These are phyloP conservation scores for Papilio helenus DNA, from an alignment of 1,140 invertebrate genomes.

Conservation along the genomic window DNA sequence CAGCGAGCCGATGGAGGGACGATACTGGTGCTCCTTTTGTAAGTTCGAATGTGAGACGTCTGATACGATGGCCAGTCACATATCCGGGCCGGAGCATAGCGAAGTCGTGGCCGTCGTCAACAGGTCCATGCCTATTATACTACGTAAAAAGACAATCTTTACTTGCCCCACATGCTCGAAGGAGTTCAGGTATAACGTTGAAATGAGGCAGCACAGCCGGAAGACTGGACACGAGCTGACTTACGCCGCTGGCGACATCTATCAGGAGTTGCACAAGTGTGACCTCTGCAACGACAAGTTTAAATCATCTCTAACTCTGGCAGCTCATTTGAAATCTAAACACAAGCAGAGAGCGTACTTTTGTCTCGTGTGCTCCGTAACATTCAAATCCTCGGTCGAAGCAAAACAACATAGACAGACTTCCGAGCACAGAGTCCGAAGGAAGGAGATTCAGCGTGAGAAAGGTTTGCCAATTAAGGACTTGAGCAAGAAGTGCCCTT, in stretches of 20 bases:
- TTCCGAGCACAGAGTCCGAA: constrained; percentile 84
- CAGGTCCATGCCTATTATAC: constrained; percentile 90
- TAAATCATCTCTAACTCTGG: constrained; percentile 85
- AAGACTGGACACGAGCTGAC: constrained; percentile 81
- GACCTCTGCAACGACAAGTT: constrained; percentile 83
- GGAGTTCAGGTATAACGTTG: constrained; percentile 87
- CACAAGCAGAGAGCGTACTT: constrained; percentile 85
- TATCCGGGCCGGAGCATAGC: constrained; percentile 86
- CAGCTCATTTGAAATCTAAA: constrained; percentile 85
- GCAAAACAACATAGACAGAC: constrained; percentile 87
- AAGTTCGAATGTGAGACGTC: constrained; percentile 87
- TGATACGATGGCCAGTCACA: constrained; percentile 87
- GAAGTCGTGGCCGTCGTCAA: constrained; percentile 89
- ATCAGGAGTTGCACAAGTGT: constrained; percentile 86
- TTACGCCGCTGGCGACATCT: constrained; percentile 84
- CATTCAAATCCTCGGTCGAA: constrained; percentile 85
- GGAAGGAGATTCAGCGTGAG: constrained; percentile 74
- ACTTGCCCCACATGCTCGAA: constrained; percentile 85
- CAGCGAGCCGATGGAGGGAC: constrained; percentile 83
- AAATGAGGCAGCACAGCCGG: constrained; percentile 86
- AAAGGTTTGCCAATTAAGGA: constrained; percentile 70
- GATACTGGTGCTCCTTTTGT: constrained; percentile 90
- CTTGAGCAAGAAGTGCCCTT: constrained; percentile 83
- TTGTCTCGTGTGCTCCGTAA: constrained; percentile 86
- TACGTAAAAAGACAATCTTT: constrained; percentile 86